A percentile compares a stretch with the other conserved stretches of the same genome.
Conservation (phyloP, 2,797 vertebrate species). For the Pelochelys cantorii region DNA sequence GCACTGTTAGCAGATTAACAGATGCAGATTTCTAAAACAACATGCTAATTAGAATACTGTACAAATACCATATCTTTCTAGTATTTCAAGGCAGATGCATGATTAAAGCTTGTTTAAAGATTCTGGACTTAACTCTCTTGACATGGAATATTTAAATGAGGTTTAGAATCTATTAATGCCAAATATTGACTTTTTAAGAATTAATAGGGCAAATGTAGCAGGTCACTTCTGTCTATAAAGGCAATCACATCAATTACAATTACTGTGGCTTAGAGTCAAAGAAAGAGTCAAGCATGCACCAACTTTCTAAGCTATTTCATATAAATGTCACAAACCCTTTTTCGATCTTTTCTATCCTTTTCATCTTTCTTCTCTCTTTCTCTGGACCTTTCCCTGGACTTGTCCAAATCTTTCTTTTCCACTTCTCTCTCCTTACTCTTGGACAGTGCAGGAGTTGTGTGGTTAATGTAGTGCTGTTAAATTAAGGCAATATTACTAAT, state of each 20-base stretch:
- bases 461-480: constrained; percentile 94
- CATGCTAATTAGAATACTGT: constrained; percentile 20
- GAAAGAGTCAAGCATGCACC: neutral
- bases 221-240: neutral
- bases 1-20: constrained; percentile 55
- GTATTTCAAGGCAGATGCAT: neutral
- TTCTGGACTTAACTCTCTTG: constrained; percentile 37
- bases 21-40: constrained; percentile 41
- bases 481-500: constrained; percentile 84
- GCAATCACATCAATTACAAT: neutral
- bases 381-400: constrained; percentile 92
- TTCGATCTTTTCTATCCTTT: constrained; percentile 93
- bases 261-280: neutral
- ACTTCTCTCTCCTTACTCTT: constrained; percentile 98
- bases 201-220: accelerated
- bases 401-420: constrained; percentile 97
- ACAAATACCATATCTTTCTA: neutral
- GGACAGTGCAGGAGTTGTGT: constrained; percentile 92
- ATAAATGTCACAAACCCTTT: constrained; percentile 90
- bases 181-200: neutral
- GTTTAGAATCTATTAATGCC: neutral
- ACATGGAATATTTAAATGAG: neutral
- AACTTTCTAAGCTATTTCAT: constrained; percentile 67
- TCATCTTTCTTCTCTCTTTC: constrained; percentile 97
- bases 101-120: constrained; percentile 1